These are phyloP conservation scores for Phylloscopus trochilus DNA, from an alignment of 2,113 vertebrate genomes.

Conservation along the genomic window DNA sequence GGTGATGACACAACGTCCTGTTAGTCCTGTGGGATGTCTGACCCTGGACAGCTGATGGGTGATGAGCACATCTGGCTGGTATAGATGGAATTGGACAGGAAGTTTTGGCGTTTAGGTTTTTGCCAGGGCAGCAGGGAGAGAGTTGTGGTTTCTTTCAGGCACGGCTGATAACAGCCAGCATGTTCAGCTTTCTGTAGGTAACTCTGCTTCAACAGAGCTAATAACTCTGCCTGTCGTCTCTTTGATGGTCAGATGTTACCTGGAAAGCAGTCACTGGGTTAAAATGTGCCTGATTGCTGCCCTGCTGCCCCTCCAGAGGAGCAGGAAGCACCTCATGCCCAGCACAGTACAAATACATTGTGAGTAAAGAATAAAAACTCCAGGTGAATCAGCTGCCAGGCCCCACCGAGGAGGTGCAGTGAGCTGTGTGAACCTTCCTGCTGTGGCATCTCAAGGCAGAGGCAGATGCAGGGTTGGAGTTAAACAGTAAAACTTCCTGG, in stretches of 20 bases:
- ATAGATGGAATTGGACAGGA: not conserved
- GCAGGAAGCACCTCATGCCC: not conserved
- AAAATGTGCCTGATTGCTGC: not conserved
- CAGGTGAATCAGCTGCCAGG: not conserved
- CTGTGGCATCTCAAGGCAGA: not conserved
- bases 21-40: not conserved
- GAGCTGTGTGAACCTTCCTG: not conserved
- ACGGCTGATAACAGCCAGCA: not conserved
- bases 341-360: not conserved
- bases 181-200: not conserved
- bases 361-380: not conserved
- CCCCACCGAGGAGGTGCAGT: not conserved
- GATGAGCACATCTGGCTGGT: not conserved
- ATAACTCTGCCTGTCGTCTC: rapidly evolving
- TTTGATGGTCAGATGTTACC: not conserved
- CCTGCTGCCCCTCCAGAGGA: not conserved
- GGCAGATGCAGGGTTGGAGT: not conserved
- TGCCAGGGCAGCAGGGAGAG: not conserved
- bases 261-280: not conserved
- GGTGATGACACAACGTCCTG: not conserved
- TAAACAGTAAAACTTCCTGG: not conserved
- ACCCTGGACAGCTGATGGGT: not conserved
- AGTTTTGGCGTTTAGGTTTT: not conserved
- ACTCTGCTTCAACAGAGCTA: not conserved
- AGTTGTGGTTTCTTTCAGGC: not conserved